These are phyloP conservation scores for Haliclystus octoradiatus DNA, from an alignment of 30 jellyfish, hydroid and myxozoan genomes.

Conservation along the genomic window DNA sequence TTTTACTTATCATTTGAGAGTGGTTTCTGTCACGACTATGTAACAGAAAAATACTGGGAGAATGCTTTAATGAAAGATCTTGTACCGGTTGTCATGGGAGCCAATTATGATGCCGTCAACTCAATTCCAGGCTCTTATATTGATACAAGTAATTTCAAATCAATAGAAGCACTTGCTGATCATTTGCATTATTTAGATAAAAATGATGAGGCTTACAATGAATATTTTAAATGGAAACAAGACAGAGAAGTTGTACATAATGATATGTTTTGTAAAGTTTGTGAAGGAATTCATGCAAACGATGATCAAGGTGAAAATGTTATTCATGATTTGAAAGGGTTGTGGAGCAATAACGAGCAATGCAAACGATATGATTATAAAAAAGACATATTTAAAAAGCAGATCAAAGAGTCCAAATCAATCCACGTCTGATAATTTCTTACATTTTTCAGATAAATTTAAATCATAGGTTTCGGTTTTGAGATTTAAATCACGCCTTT, in stretches of 20 bases:
- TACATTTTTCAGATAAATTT: too few relatives aligned
- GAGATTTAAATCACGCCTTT: too few relatives aligned
- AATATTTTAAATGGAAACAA: constrained; percentile 5
- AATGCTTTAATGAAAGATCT: neutral
- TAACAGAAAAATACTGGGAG: constrained; percentile 25
- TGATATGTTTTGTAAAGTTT: neutral
- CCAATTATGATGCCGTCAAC: neutral
- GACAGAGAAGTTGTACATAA: neutral
- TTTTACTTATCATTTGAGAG: constrained; percentile 4
- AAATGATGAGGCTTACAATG: constrained; percentile 5
- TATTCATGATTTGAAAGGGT: neutral
- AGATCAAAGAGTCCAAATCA: too few relatives aligned
- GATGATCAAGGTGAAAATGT: neutral
- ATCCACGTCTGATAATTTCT: too few relatives aligned
- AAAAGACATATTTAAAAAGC: too few relatives aligned
- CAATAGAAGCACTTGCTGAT: constrained; percentile 11
- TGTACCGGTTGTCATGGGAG: constrained; percentile 11
- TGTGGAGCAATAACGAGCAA: neutral
- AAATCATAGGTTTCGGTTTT: too few relatives aligned
- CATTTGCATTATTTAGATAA: neutral
- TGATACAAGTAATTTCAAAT: neutral
- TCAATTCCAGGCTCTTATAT: constrained; percentile 10
- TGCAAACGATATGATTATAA: too few relatives aligned
- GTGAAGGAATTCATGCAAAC: neutral
- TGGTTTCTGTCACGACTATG: constrained; percentile 5